A percentile compares a stretch with the other conserved stretches of the same genome.
Conservation (phyloP, 2,888 invertebrate genomes). For the Drosophila picticornis region DNA sequence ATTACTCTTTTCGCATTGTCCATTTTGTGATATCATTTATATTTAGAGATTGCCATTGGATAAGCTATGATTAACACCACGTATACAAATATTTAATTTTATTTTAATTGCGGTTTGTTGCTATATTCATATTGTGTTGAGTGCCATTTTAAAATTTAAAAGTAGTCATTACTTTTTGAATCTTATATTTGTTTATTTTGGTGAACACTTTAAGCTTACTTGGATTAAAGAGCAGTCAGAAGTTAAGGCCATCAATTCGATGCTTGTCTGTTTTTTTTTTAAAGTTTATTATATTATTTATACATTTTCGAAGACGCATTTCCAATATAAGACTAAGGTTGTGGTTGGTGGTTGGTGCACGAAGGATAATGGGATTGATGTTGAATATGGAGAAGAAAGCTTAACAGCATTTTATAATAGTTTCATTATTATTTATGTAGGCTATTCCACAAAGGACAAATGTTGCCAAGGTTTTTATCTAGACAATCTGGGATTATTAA, state of each 20-base stretch:
- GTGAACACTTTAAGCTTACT: not conserved
- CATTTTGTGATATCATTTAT: conserved; percentile 18
- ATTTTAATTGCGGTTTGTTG: not conserved
- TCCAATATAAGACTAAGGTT: not conserved
- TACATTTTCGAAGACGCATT: not conserved
- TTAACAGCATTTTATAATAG: not conserved
- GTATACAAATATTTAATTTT: not conserved
- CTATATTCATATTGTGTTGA: not conserved
- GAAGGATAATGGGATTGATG: not conserved
- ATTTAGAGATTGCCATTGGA: conserved; percentile 6
- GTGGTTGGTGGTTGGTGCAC: not conserved
- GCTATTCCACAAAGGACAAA: not conserved
- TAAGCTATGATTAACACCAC: not conserved
- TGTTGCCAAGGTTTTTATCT: not conserved
- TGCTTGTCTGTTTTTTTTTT: not conserved
- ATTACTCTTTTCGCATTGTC: conserved; percentile 7
- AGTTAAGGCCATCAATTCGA: not conserved
- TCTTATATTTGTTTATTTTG: not conserved
- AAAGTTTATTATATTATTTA: not conserved
- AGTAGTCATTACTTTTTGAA: not conserved
- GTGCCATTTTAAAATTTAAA: not conserved
- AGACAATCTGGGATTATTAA: not conserved
- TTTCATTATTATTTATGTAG: not conserved
- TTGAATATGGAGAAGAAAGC: not conserved
- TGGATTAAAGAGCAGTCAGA: not conserved